Percentiles rank a stretch among this genome's conserved stretches.
These are phyloP conservation scores for Galago senegalensis DNA, from an alignment of 2,797 vertebrate genomes.

Conservation along the genomic window DNA sequence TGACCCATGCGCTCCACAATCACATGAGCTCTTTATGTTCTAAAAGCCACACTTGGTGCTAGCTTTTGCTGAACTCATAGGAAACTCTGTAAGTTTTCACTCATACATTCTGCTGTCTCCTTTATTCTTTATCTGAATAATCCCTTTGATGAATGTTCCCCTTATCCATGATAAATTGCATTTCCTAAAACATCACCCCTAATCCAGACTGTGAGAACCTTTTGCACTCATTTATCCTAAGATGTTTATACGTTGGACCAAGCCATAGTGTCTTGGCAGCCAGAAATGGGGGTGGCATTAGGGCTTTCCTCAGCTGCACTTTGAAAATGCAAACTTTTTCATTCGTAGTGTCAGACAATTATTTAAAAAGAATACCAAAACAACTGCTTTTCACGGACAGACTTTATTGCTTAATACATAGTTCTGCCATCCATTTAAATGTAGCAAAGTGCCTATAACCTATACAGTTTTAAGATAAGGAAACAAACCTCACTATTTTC, in stretches of 20 bases:
- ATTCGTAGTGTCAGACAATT: background rate
- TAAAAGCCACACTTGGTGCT: background rate
- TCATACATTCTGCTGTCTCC: background rate
- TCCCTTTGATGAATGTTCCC: background rate
- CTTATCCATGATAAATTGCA: background rate
- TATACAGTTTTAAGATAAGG: constrained; percentile 56
- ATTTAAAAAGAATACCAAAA: constrained; percentile 24
- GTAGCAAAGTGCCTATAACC: background rate
- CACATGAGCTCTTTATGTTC: background rate
- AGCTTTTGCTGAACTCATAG: background rate
- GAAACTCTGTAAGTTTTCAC: constrained; percentile 22
- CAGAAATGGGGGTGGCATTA: background rate
- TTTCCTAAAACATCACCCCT: background rate
- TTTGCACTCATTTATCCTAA: background rate
- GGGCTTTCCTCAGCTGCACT: constrained; percentile 20
- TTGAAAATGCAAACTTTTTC: background rate
- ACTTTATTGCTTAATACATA: background rate
- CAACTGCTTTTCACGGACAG: background rate
- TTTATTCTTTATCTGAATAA: background rate
- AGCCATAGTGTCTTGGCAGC: constrained; percentile 22
- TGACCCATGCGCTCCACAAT: constrained; percentile 1
- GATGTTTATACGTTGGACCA: background rate
- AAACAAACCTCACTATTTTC: constrained; percentile 5
- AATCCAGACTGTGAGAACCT: background rate
- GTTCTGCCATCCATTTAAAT: background rate